Percentiles rank a stretch among this genome's conserved stretches.
Evolutionary conservation across 2,888 invertebrate species (phyloP).

Genomic region (Mythimna impura): DNA sequence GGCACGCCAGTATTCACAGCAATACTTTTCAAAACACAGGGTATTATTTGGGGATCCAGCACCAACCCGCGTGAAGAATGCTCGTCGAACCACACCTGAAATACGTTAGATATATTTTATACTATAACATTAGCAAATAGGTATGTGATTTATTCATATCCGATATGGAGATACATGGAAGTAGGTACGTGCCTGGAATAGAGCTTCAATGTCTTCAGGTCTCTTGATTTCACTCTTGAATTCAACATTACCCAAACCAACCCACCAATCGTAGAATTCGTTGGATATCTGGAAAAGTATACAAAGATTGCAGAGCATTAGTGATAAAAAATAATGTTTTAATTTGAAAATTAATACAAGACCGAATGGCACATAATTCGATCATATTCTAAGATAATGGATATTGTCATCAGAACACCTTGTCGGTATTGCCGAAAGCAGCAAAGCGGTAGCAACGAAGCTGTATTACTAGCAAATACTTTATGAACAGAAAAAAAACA

Average conservation of each 20-base stretch:
- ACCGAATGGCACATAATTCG: too few relatives aligned
- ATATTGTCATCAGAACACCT: too few relatives aligned
- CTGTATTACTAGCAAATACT: too few relatives aligned
- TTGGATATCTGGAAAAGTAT: slow-evolving; percentile 83
- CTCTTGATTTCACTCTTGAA: slow-evolving; percentile 86
- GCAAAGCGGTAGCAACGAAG: too few relatives aligned
- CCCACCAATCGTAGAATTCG: slow-evolving; percentile 91
- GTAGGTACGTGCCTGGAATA: slow-evolving; percentile 85
- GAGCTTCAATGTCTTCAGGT: slow-evolving; percentile 89
- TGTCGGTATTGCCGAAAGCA: too few relatives aligned
- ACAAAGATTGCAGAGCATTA: background rate
- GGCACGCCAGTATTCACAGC: slow-evolving; percentile 76
- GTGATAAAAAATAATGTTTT: background rate
- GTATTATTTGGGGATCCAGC: slow-evolving; percentile 83
- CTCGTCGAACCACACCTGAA: slow-evolving; percentile 88
- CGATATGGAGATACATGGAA: background rate
- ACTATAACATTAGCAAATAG: background rate
- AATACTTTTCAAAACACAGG: slow-evolving; percentile 83
- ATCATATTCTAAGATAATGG: too few relatives aligned
- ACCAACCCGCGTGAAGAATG: slow-evolving; percentile 84
- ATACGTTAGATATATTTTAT: slow-evolving; percentile 10
- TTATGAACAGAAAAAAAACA: background rate
- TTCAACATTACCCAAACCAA: slow-evolving; percentile 85
- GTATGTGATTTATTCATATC: background rate
- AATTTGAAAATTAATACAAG: background rate